Evolutionary conservation across 2,888 invertebrate species (phyloP).

Genomic region (Zhuqinia jingwanae): DNA sequence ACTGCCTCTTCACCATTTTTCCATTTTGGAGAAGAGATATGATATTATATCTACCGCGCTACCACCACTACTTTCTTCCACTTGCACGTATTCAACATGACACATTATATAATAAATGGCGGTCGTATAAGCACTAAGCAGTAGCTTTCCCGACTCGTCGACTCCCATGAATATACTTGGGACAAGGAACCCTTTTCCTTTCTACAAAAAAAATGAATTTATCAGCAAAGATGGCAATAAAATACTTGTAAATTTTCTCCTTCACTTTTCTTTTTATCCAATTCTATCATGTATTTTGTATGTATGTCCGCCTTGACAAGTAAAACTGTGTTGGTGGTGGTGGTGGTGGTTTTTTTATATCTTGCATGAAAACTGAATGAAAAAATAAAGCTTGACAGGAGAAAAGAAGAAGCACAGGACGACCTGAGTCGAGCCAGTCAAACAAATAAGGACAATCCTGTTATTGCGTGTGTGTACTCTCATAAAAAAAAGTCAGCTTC

Average conservation of each 20-base stretch:
- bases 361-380: not conserved
- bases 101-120: conserved; percentile 50
- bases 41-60: conserved; percentile 4
- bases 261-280: not conserved
- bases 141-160: conserved; percentile 11
- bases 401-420: too few species aligned
- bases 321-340: too few species aligned
- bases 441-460: not conserved
- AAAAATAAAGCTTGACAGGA: conserved; percentile 51
- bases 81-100: conserved; percentile 49
- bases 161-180: conserved; percentile 15
- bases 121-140: too few species aligned
- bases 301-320: conserved; percentile 32
- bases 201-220: conserved; percentile 49
- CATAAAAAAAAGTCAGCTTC: conserved; percentile 16
- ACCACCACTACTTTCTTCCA: not conserved
- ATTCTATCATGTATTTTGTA: not conserved
- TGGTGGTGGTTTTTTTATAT: not conserved
- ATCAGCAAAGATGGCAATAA: conserved; percentile 62
- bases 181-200: conserved; percentile 1
- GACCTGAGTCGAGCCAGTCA: not conserved
- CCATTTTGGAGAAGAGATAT: conserved; percentile 19
- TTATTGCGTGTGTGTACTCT: conserved; percentile 8
- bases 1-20: not conserved
- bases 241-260: conserved; percentile 63